phyloP scores from a whole-genome alignment of 2,888 invertebrate genomes.

The Lepetodrilus schrolli region DNA sequence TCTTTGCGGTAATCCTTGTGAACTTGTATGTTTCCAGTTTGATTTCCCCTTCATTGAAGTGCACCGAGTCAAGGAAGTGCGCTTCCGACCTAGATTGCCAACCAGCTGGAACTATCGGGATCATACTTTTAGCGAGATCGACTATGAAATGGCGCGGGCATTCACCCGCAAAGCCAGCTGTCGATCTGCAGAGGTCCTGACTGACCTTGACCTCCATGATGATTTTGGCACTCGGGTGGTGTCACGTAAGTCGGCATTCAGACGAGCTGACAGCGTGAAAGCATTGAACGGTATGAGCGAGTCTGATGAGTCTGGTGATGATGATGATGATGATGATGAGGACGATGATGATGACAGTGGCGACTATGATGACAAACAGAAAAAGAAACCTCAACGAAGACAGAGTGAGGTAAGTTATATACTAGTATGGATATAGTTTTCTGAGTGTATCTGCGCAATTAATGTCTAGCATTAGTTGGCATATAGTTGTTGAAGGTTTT shows the following conservation, averaged over 20 bases:
- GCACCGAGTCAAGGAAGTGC: constrained; percentile 63
- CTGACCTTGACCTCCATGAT: constrained; percentile 35
- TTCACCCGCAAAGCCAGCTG: constrained; percentile 30
- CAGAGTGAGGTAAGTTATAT: constrained; percentile 6
- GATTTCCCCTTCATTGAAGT: constrained; percentile 71
- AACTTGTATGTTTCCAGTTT: constrained; percentile 60
- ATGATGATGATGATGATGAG: constrained; percentile 5
- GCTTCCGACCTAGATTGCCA: constrained; percentile 63
- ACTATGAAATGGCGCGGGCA: constrained; percentile 61
- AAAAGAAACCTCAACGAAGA: not conserved
- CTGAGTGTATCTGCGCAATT: no score
- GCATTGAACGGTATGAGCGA: constrained; percentile 30
- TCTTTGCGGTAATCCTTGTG: no score
- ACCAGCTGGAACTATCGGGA: constrained; percentile 69
- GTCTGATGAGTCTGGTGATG: constrained; percentile 33
- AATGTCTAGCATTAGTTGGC: no score
- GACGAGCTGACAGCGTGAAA: constrained; percentile 28
- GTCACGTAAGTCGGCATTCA: constrained; percentile 3
- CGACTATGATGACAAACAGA: not conserved
- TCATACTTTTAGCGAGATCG: constrained; percentile 65
- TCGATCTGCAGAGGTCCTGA: constrained; percentile 40
- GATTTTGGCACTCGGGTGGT: constrained; percentile 31
- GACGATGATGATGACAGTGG: not conserved
- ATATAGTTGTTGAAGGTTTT: no score
- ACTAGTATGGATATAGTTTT: no score